Conservation (phyloP, 2,797 vertebrate species). For the Sebastes steindachneri region DNA sequence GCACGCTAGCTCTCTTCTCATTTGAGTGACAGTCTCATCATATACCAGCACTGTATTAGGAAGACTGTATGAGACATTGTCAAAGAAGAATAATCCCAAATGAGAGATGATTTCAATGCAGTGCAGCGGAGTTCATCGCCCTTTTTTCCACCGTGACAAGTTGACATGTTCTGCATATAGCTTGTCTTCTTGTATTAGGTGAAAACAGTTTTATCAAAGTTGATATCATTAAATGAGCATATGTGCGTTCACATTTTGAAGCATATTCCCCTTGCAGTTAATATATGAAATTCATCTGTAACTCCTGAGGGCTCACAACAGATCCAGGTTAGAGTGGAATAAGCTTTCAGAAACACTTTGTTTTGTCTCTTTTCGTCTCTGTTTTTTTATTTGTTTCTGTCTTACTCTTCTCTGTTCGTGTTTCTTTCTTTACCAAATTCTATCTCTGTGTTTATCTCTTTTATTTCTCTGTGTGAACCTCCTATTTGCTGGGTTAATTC, state of each 20-base stretch:
- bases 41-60: constrained; percentile 38
- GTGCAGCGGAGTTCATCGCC: not conserved
- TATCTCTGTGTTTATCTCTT: constrained; percentile 8
- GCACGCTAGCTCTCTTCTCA: constrained; percentile 57
- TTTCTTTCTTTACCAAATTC: not conserved
- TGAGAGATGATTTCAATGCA: constrained; percentile 30
- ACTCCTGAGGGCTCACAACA: not conserved
- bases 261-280: not conserved
- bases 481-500: constrained; percentile 45
- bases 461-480: not conserved
- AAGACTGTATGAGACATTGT: constrained; percentile 29
- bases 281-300: not conserved
- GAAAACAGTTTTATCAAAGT: not conserved
- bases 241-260: not conserved
- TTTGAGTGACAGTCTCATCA: constrained; percentile 69
- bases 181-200: not conserved
- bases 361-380: not conserved
- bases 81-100: constrained; percentile 34
- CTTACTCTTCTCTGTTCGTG: not conserved
- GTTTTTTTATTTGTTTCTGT: not conserved
- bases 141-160: not conserved
- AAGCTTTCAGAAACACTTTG: not conserved
- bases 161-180: not conserved
- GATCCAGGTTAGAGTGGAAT: not conserved
- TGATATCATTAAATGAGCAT: not conserved